Conservation (phyloP, 2,888 invertebrate genomes). For the Macrosoma leucophasiata region DNA sequence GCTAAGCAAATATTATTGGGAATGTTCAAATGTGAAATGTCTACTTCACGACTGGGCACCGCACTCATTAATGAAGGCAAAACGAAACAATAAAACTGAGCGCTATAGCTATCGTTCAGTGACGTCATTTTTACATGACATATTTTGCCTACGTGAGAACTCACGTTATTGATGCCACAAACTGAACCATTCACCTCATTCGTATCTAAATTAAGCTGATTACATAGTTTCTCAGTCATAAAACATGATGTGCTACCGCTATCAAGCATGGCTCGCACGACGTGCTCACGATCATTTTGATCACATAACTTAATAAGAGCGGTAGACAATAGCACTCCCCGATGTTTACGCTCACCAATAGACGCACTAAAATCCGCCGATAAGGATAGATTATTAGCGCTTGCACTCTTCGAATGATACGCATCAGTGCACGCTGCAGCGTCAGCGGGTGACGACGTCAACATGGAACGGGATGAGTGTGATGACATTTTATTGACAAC, state of each 20-base stretch:
- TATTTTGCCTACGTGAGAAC: slow-evolving; percentile 2
- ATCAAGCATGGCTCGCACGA: slow-evolving; percentile 17
- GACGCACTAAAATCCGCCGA: too few species aligned
- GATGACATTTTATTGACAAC: too few species aligned
- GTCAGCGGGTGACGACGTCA: too few species aligned
- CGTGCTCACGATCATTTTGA: slow-evolving; percentile 6
- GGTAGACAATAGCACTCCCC: slow-evolving; percentile 9
- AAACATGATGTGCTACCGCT: slow-evolving; percentile 12
- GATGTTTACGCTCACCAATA: too few species aligned
- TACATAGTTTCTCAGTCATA: slow-evolving; percentile 3
- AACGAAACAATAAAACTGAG: slow-evolving; percentile 21
- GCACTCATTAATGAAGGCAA: slow-evolving; percentile 23
- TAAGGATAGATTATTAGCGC: too few species aligned
- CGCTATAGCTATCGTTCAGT: slow-evolving; percentile 6
- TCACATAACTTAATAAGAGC: slow-evolving; percentile 18
- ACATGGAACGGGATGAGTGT: too few species aligned
- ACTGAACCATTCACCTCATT: neutral
- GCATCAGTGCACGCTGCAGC: too few species aligned
- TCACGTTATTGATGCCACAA: slow-evolving; percentile 9
- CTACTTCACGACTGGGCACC: slow-evolving; percentile 16
- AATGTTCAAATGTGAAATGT: slow-evolving; percentile 18
- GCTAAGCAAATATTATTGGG: slow-evolving; percentile 25
- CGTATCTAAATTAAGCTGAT: neutral
- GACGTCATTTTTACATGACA: slow-evolving; percentile 10
- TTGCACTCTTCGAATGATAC: too few species aligned